phyloP scores from a whole-genome alignment of 1,140 invertebrate genomes.

The Drosophila mauritiana region DNA sequence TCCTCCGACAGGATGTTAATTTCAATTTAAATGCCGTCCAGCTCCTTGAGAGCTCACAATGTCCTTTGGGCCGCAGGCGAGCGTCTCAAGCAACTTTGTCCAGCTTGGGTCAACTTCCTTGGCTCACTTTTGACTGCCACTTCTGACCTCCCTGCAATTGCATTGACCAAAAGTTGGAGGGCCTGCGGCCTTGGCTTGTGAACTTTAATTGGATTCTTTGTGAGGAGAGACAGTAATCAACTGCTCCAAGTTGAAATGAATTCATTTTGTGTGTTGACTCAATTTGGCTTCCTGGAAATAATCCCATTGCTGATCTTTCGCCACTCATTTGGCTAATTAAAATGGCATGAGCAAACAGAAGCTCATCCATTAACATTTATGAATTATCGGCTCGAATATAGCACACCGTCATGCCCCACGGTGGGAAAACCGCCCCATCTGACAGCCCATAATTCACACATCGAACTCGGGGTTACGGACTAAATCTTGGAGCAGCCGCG shows the following conservation, averaged over 20 bases:
- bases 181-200: slow-evolving; percentile 36
- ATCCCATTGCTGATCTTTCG: slow-evolving; percentile 19
- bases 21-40: slow-evolving; percentile 77
- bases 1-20: slow-evolving; percentile 73
- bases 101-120: slow-evolving; percentile 42
- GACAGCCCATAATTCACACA: slow-evolving; percentile 74
- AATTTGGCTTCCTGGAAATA: slow-evolving; percentile 35
- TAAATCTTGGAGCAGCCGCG: slow-evolving; percentile 66
- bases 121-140: slow-evolving; percentile 39
- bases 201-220: slow-evolving; percentile 77
- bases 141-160: slow-evolving; percentile 28
- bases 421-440: not conserved
- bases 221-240: not conserved
- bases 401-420: slow-evolving; percentile 50
- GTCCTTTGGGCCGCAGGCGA: slow-evolving; percentile 37
- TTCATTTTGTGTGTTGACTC: slow-evolving; percentile 36
- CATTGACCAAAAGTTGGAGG: slow-evolving; percentile 33
- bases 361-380: slow-evolving; percentile 44
- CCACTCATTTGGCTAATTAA: slow-evolving; percentile 74
- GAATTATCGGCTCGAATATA: slow-evolving; percentile 56
- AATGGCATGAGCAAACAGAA: slow-evolving; percentile 68
- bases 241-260: slow-evolving; percentile 25
- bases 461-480: slow-evolving; percentile 50
- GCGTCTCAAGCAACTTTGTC: slow-evolving; percentile 45
- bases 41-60: slow-evolving; percentile 61